Base-by-base conservation (phyloP, 2,113 vertebrate species). In the Callocephalon fimbriatum region DNA sequence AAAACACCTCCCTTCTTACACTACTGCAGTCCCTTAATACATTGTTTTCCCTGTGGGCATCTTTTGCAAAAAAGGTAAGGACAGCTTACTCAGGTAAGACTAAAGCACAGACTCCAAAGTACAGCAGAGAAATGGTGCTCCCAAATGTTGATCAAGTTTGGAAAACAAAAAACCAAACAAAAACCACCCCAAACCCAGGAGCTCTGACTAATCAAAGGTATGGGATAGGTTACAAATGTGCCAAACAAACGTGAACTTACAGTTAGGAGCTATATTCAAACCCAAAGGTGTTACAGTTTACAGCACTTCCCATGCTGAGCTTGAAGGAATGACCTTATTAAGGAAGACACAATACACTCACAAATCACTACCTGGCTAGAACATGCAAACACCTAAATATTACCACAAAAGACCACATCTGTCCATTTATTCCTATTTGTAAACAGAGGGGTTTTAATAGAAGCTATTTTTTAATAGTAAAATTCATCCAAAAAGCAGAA, bases 81-180 rank as follows among this genome's bases (percentile, higher is more conserved):
- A 29, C 37, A 79, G 79, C n/a, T 79, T 40, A 42, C 17, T 19
- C 10, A 32, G 51, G 0, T 73, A 14, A 61, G 29, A 13, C 21
- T 26, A 42, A 63, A 51, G 45, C 14, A 31, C 31, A 32, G 66
- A 35, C 16, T 66, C 12, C 51, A 18, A 14, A 77, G 50, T 6
- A 32, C 0, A 48, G 67, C 56, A 21, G 51, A 53, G 7, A 20
- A 20, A 5, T 0, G 15, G 11, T 13, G 40, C 18, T 73, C 86
- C 17, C 48, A 37, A 54, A 40, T 0, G 3, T 5, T 4, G 0
- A 5, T 16, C 6, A 5, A 17, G 32, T 53, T 9, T 1, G 12
- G 8, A 6, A 15, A 58, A 15, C 32, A 35, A 58, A 54, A 59
- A 42, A 27, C 9, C 3, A 32, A 48, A 40, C 47, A 75, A 29